phyloP scores from a whole-genome alignment of 2,113 vertebrate genomes.

The Turdus rufiventris region DNA sequence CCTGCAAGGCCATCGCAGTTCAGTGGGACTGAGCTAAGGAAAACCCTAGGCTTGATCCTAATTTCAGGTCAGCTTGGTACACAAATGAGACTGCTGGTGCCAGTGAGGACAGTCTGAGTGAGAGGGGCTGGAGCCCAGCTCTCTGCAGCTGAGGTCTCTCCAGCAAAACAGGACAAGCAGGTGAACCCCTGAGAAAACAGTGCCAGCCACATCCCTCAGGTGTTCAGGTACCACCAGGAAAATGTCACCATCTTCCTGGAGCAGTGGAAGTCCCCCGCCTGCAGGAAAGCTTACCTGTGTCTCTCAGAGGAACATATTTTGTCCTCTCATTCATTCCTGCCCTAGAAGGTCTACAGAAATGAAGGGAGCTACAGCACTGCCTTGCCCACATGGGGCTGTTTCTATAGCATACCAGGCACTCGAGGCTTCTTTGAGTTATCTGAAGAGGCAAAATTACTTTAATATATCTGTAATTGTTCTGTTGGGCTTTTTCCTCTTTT shows the following conservation, averaged over 20 bases:
- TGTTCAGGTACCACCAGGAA: neutral
- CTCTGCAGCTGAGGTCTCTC: neutral
- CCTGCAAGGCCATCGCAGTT: fast-evolving
- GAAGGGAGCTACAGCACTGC: neutral
- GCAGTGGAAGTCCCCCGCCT: neutral
- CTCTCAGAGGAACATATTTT: neutral
- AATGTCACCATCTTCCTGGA: neutral
- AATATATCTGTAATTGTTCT: neutral
- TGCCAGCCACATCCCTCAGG: neutral
- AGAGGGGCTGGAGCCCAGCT: neutral
- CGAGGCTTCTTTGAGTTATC: neutral
- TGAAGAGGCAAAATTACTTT: neutral
- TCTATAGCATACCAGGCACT: neutral
- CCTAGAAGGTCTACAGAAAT: neutral
- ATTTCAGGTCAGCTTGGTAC: neutral
- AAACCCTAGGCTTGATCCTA: neutral
- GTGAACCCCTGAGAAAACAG: neutral
- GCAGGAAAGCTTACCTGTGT: neutral
- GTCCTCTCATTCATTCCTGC: neutral
- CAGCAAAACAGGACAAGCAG: neutral
- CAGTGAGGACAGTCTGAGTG: neutral
- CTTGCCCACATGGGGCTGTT: neutral
- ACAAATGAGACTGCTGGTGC: neutral
- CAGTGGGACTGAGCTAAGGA: neutral
- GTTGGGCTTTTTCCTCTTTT: neutral